A percentile compares a stretch with the other conserved stretches of the same genome.
These are phyloP conservation scores for Toxostoma redivivum DNA, from an alignment of 2,113 vertebrate species.

Conservation along the genomic window DNA sequence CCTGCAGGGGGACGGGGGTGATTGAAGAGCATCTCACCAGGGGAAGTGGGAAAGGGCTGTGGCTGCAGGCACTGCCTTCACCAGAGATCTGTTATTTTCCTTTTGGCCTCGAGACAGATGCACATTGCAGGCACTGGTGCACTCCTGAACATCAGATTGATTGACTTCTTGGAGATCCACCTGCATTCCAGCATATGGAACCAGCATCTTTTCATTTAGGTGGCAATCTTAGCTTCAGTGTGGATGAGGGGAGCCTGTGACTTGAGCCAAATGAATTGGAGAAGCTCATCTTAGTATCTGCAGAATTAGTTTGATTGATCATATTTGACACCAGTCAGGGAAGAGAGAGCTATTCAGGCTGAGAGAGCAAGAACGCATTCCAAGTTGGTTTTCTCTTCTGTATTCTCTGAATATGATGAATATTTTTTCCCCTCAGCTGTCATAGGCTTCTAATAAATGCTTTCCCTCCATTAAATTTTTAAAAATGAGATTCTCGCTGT, in stretches of 20 bases:
- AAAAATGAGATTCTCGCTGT: slow-evolving; percentile 19
- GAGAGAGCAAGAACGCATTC: slow-evolving; percentile 24
- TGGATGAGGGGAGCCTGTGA: background rate
- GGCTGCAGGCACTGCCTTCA: background rate
- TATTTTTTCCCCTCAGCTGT: slow-evolving; percentile 16
- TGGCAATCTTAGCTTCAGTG: background rate
- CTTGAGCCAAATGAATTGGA: slow-evolving; percentile 12
- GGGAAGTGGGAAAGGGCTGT: background rate
- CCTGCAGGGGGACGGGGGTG: rapidly evolving
- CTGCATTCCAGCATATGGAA: background rate
- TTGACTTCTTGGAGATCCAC: background rate
- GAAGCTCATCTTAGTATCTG: background rate
- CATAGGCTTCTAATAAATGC: slow-evolving; percentile 23
- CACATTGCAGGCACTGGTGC: background rate
- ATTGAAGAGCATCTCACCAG: background rate
- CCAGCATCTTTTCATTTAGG: background rate
- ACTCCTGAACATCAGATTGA: background rate
- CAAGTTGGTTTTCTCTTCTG: background rate
- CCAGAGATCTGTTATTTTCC: background rate
- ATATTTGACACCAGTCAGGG: slow-evolving; percentile 26
- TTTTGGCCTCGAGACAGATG: background rate
- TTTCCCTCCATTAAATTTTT: slow-evolving; percentile 23
- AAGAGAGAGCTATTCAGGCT: slow-evolving; percentile 6
- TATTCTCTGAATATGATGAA: background rate
- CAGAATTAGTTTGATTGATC: slow-evolving; percentile 52